These are phyloP conservation scores for Monarcha castaneiventris DNA, from an alignment of 2,113 vertebrate genomes.

Conservation along the genomic window DNA sequence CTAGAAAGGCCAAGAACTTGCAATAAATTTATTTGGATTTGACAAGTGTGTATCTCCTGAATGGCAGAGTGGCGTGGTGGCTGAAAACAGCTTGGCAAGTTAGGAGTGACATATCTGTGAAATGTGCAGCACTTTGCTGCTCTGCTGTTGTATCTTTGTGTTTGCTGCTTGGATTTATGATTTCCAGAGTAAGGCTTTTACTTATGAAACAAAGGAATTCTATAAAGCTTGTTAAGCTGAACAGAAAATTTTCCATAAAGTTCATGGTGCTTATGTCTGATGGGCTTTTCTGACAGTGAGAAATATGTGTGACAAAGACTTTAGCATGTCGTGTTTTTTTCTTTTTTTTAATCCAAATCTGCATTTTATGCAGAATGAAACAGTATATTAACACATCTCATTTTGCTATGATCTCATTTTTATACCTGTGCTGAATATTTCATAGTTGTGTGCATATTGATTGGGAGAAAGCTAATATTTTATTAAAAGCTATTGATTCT, in stretches of 20 bases:
- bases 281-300: neutral
- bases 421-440: conserved; percentile 27
- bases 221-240: neutral
- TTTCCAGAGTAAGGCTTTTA: neutral
- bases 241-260: neutral
- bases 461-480: conserved; percentile 32
- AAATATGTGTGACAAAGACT: neutral
- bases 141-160: neutral
- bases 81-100: neutral
- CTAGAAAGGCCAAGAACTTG: neutral
- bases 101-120: neutral
- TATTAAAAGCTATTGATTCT: conserved; percentile 46
- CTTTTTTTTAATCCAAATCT: neutral
- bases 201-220: neutral
- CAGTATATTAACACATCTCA: neutral
- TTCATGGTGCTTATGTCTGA: neutral
- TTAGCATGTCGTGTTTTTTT: neutral
- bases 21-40: neutral
- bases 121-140: neutral
- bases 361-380: neutral
- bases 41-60: neutral
- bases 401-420: neutral
- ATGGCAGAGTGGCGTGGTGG: accelerated
- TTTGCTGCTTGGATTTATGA: neutral
- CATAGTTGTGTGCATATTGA: neutral